Base-by-base conservation (phyloP, 2,888 invertebrate species). In the Tipula helvola region DNA sequence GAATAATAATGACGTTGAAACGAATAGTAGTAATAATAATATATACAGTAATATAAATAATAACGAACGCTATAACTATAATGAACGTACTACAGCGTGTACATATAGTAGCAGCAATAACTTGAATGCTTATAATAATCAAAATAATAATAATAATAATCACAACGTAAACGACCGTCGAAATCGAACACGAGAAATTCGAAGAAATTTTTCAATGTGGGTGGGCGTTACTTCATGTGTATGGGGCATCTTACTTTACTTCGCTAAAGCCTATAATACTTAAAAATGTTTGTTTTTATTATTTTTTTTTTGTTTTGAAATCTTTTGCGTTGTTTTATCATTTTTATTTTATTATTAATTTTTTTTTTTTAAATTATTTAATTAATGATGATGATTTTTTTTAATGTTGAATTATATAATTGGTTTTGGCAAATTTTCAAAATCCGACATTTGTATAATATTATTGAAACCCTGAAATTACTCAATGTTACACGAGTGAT, bases 141-240 rank as follows among this genome's bases (percentile, higher is more conserved):
- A 86, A 2, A 18, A 47, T 47, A 36, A 52, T 16, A 86, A 44
- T 18, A 86, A 71, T 87, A 36, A 47, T 86, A 52, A 86, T 71
- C 16, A 47, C 57, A 86, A 83, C 86, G 42, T 57, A 18, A 87
- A 86, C 52, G 36, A 86, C 39, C 86, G 52, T 36, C 86, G 44
- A 44, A 86, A 84, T 86, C 84, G 84, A 84, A 87, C 42, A 57
- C 52, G 47, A 44, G 86, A 44, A 86, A 42, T 86, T 57, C 86
- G 52, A 39, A 52, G 88, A 87, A 94, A 94, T 90, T 92, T 96
- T 93, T 96, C 96, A 90, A 93, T 96, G 92, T 95, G 96, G 94
- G 95, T 97, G 93, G 97, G 97, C 92, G 95, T 97, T 91, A 96
- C 96, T 91, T 96, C 96, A 91, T 97, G 96, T 93, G 93, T 97